Evolutionary conservation across 2,797 vertebrate species (phyloP).

Genomic region (Acanthornis magna): DNA sequence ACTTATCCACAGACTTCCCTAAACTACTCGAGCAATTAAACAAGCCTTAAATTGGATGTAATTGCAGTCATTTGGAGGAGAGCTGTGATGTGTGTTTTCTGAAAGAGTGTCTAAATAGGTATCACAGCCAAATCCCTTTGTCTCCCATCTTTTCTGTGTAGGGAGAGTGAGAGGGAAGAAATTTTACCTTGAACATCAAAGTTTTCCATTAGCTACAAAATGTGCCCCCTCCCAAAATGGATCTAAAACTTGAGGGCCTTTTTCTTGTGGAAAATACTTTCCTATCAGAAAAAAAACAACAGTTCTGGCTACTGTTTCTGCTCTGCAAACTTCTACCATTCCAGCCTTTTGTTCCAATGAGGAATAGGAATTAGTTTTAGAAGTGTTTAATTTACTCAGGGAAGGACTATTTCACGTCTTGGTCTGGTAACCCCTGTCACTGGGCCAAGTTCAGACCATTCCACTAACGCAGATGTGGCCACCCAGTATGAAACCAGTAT

Average conservation of each 20-base stretch:
- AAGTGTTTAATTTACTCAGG: conserved; percentile 27
- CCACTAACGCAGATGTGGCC: background rate
- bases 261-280: background rate
- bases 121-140: background rate
- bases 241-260: background rate
- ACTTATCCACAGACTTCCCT: background rate
- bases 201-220: background rate
- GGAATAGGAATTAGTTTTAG: background rate
- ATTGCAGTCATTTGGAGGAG: conserved; percentile 5
- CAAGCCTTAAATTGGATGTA: background rate
- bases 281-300: background rate
- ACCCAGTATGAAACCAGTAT: background rate
- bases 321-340: background rate
- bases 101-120: background rate
- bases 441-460: background rate
- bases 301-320: background rate
- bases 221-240: background rate
- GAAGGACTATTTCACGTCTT: conserved; percentile 1
- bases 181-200: background rate
- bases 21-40: background rate
- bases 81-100: background rate
- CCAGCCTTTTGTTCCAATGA: background rate
- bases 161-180: background rate
- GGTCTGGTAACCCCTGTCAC: background rate
- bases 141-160: background rate